Evolutionary conservation across 2,888 invertebrate genomes (phyloP).

Genomic region (Melinopterus prodromus): DNA sequence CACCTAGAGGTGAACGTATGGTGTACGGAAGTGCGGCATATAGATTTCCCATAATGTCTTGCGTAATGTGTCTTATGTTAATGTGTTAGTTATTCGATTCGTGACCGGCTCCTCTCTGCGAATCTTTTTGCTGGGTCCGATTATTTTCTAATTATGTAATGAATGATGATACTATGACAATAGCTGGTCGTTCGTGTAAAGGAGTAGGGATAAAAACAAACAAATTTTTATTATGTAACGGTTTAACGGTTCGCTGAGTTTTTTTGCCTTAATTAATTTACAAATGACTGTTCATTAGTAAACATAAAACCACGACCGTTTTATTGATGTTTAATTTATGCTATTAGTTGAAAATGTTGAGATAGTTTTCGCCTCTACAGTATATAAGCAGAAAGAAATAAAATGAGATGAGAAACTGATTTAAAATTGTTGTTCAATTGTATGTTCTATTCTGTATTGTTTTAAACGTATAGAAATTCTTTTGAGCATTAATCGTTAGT

Average conservation of each 20-base stretch:
- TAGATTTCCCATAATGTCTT: not conserved
- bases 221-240: not conserved
- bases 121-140: not conserved
- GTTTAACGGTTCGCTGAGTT: not conserved
- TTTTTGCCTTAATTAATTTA: too few relatives aligned
- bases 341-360: too few relatives aligned
- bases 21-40: not conserved
- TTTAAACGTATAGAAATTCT: too few relatives aligned
- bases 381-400: too few relatives aligned
- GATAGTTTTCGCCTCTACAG: too few relatives aligned
- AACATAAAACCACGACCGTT: too few relatives aligned
- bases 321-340: too few relatives aligned
- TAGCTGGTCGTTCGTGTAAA: not conserved
- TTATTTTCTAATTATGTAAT: not conserved
- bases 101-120: not conserved
- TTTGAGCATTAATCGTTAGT: too few relatives aligned
- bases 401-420: too few relatives aligned
- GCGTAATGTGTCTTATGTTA: not conserved
- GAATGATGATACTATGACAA: not conserved
- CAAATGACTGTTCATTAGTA: too few relatives aligned
- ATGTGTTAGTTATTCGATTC: not conserved
- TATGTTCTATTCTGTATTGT: too few relatives aligned
- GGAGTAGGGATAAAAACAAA: not conserved
- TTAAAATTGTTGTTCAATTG: too few relatives aligned
- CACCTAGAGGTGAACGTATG: not conserved